Evolutionary conservation across 2,797 vertebrate genomes (phyloP).

Genomic region (Lagocephalus sceleratus): DNA sequence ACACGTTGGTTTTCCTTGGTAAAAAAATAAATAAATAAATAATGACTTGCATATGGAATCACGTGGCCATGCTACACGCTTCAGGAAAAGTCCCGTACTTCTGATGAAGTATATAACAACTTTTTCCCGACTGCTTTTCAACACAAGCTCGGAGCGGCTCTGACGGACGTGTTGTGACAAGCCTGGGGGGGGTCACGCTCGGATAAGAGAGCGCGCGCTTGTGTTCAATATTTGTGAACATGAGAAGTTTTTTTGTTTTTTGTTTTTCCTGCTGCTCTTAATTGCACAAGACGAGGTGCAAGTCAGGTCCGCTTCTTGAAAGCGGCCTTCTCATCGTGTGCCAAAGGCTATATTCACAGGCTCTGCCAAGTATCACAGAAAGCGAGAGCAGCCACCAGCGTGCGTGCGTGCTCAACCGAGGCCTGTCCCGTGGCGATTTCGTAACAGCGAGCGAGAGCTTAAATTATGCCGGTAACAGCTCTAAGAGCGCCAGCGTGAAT

Average conservation of each 20-base stretch:
- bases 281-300: conserved; percentile 28
- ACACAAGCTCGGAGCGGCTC: conserved; percentile 5
- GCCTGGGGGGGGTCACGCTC: conserved; percentile 1
- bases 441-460: conserved; percentile 15
- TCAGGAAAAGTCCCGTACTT: conserved; percentile 1
- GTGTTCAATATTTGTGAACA: conserved; percentile 45
- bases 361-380: conserved; percentile 63
- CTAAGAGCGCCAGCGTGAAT: neutral
- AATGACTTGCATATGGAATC: neutral
- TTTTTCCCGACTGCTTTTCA: conserved; percentile 5
- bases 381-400: conserved; percentile 27
- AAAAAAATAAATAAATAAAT: too few species aligned
- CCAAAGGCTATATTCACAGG: conserved; percentile 51
- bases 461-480: conserved; percentile 13
- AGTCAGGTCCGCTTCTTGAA: conserved; percentile 55
- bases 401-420: conserved; percentile 34
- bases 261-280: conserved; percentile 18
- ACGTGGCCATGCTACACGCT: neutral
- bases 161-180: conserved; percentile 20
- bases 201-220: conserved; percentile 26
- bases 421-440: conserved; percentile 26
- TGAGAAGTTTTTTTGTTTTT: conserved; percentile 19
- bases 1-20: too few species aligned
- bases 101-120: neutral
- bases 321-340: conserved; percentile 53